These are phyloP conservation scores for Caradrina clavipalpis DNA, from an alignment of 2,888 invertebrate genomes.

Conservation along the genomic window DNA sequence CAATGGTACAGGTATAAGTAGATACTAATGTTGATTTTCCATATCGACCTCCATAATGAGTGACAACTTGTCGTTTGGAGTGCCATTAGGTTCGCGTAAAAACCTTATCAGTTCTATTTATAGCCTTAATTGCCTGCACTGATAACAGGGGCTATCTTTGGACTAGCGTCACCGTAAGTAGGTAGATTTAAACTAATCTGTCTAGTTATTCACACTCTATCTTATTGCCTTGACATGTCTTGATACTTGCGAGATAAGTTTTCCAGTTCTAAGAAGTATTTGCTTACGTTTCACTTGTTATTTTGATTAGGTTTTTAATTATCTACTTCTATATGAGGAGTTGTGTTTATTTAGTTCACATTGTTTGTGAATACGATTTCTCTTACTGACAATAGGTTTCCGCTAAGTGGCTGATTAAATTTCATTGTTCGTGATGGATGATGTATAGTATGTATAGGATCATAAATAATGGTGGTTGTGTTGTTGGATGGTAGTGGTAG, in stretches of 20 bases:
- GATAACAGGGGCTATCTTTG: conserved; percentile 64
- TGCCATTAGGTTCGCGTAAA: conserved; percentile 49
- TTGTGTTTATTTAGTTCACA: conserved; percentile 11
- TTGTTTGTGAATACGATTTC: conserved; percentile 13
- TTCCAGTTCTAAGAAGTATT: conserved; percentile 30
- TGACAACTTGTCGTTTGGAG: conserved; percentile 46
- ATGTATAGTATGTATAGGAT: not conserved
- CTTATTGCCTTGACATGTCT: conserved; percentile 47
- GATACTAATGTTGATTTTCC: conserved; percentile 30
- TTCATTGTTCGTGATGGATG: conserved; percentile 13
- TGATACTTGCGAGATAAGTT: conserved; percentile 26
- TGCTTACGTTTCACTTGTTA: conserved; percentile 8
- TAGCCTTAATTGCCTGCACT: conserved; percentile 61
- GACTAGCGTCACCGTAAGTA: conserved; percentile 41
- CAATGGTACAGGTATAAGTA: conserved; percentile 16
- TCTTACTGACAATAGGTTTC: conserved; percentile 22
- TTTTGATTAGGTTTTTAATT: conserved; percentile 36
- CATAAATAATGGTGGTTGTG: conserved; percentile 9
- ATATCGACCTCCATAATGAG: conserved; percentile 50
- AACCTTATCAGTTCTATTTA: conserved; percentile 65
- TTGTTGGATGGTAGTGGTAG: not conserved
- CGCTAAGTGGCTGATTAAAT: conserved; percentile 14
- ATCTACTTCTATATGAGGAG: conserved; percentile 9
- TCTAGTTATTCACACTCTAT: conserved; percentile 14
- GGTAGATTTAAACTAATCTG: conserved; percentile 36